These are phyloP conservation scores for Anodontia alba DNA, from an alignment of 2,888 invertebrate genomes.

Conservation along the genomic window DNA sequence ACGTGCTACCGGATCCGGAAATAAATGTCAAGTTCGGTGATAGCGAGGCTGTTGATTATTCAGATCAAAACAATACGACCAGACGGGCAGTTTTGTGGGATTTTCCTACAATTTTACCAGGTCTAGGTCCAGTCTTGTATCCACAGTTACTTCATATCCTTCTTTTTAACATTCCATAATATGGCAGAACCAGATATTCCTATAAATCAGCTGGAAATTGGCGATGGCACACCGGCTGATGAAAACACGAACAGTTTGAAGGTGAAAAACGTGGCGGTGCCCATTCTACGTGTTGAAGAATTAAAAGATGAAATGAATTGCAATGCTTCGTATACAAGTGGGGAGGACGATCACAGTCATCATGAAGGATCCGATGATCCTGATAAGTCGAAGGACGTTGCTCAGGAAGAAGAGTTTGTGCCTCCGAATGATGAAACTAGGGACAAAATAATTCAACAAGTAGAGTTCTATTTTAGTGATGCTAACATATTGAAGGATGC, in stretches of 20 bases:
- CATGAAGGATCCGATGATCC: constrained; percentile 65
- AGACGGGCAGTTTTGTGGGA: constrained; percentile 68
- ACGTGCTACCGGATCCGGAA: constrained; percentile 5
- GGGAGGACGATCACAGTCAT: constrained; percentile 74
- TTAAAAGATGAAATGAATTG: constrained; percentile 73
- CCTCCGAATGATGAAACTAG: constrained; percentile 80
- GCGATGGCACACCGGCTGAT: constrained; percentile 56
- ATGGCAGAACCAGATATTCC: constrained; percentile 54
- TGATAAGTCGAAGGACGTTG: constrained; percentile 51
- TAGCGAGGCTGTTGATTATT: constrained; percentile 16
- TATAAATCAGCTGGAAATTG: constrained; percentile 54
- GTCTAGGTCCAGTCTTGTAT: constrained; percentile 42
- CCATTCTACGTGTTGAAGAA: constrained; percentile 78
- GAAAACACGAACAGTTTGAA: constrained; percentile 56
- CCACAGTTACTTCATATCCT: background rate
- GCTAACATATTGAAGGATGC: constrained; percentile 98
- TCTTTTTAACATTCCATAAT: background rate
- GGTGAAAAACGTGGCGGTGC: constrained; percentile 55
- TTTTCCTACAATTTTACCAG: constrained; percentile 69
- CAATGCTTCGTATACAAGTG: constrained; percentile 70
- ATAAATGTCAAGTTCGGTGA: background rate
- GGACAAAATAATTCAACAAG: constrained; percentile 85
- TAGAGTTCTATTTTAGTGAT: constrained; percentile 98
- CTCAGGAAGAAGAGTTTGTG: constrained; percentile 70
- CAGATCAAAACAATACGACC: constrained; percentile 17